These are phyloP conservation scores for Lagenorhynchus albirostris DNA, from an alignment of 2,113 vertebrate genomes.

Conservation along the genomic window DNA sequence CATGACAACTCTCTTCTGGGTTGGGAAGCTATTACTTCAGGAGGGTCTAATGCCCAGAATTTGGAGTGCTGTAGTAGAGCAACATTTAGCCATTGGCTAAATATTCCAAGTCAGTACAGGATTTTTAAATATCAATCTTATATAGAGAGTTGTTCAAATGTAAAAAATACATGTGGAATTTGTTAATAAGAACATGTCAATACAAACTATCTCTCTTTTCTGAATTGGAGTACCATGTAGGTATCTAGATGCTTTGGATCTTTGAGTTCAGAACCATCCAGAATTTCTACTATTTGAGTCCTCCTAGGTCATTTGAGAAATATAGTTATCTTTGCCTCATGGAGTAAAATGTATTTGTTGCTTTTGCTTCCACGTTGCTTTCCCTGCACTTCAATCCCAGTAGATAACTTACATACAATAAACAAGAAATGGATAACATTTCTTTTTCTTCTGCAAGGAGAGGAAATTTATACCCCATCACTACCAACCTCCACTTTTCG, in stretches of 20 bases:
- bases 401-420: background rate
- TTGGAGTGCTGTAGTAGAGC: background rate
- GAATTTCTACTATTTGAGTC: background rate
- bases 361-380: background rate
- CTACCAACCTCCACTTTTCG: background rate
- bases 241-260: background rate
- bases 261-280: background rate
- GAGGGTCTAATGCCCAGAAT: background rate
- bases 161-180: background rate
- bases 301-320: background rate
- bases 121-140: background rate
- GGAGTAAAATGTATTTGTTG: background rate
- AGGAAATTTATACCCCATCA: background rate
- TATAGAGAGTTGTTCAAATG: background rate
- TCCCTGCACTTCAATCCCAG: background rate
- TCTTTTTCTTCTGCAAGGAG: background rate
- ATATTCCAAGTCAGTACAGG: background rate
- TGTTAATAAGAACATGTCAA: background rate
- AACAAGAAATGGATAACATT: background rate
- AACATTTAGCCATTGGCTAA: background rate
- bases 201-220: background rate
- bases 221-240: background rate
- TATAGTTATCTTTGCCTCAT: background rate
- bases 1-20: background rate
- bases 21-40: background rate